A percentile compares a stretch with the other conserved stretches of the same genome.
phyloP scores from a whole-genome alignment of 2,888 invertebrate genomes.

The Mesochorus sp. region DNA sequence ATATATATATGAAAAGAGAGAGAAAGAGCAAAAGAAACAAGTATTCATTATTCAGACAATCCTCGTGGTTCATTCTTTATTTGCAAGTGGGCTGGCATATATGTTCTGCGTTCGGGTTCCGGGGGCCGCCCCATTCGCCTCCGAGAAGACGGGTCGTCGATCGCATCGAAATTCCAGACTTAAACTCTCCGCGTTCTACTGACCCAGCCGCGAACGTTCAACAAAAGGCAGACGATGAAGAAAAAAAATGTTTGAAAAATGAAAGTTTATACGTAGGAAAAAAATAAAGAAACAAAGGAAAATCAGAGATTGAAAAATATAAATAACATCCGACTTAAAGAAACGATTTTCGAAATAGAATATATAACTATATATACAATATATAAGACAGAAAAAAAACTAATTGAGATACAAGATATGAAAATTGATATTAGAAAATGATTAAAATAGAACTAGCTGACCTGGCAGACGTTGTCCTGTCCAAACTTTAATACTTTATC shows the following conservation, averaged over 20 bases:
- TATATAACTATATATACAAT: too few relatives aligned
- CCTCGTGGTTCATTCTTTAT: constrained; percentile 15
- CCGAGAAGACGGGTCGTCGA: constrained; percentile 49
- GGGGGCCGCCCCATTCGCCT: not conserved
- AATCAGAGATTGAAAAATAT: too few relatives aligned
- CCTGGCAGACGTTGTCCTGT: too few relatives aligned
- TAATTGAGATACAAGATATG: too few relatives aligned
- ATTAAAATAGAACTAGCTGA: too few relatives aligned
- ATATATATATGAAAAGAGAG: not conserved
- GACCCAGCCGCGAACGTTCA: constrained; percentile 31
- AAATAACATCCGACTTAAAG: too few relatives aligned
- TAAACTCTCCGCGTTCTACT: constrained; percentile 46
- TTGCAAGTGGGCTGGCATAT: constrained; percentile 13
- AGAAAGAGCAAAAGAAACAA: not conserved
- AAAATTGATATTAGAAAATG: too few relatives aligned
- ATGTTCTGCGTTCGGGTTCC: not conserved
- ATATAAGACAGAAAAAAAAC: too few relatives aligned
- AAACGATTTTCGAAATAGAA: too few relatives aligned
- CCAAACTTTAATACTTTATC: too few relatives aligned
- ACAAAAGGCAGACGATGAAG: not conserved
- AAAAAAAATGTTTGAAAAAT: not conserved
- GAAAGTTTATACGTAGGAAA: too few relatives aligned
- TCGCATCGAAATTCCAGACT: constrained; percentile 54
- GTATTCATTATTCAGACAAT: not conserved
- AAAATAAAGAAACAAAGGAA: too few relatives aligned